phyloP scores from a whole-genome alignment of 1,140 invertebrate genomes.

The Aphidius gifuensis region DNA sequence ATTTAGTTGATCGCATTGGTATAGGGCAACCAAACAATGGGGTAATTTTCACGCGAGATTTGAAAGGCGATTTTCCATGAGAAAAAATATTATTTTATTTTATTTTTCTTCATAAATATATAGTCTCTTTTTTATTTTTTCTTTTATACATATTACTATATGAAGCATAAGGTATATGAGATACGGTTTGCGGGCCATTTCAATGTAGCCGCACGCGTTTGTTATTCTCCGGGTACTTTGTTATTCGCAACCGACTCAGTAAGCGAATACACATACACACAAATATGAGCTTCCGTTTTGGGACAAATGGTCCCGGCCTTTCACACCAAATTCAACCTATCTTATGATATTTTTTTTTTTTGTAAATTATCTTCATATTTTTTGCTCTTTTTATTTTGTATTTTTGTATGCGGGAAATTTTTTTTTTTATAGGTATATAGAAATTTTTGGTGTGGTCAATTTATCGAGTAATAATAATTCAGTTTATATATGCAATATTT shows the following conservation, averaged over 20 bases:
- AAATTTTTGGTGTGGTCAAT: no score
- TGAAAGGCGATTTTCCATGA: constrained; percentile 52
- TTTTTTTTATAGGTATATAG: no score
- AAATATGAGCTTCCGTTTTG: constrained; percentile 27
- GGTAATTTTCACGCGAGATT: constrained; percentile 58
- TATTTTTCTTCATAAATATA: constrained; percentile 3
- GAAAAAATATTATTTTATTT: constrained; percentile 25
- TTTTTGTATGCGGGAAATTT: background rate
- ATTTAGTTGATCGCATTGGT: background rate
- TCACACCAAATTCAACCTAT: constrained; percentile 9
- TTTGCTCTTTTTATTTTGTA: background rate
- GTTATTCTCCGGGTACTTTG: constrained; percentile 51
- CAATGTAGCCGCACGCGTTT: constrained; percentile 53
- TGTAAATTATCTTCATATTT: background rate
- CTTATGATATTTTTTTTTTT: constrained; percentile 7
- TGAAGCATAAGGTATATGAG: constrained; percentile 39
- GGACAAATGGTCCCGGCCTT: constrained; percentile 36
- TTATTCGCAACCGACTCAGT: constrained; percentile 37
- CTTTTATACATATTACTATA: constrained; percentile 15
- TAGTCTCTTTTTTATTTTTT: constrained; percentile 6
- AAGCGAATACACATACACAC: background rate
- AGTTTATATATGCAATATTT: background rate
- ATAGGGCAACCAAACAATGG: constrained; percentile 43
- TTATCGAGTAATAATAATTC: background rate
- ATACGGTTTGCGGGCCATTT: constrained; percentile 50